phyloP scores from a whole-genome alignment of 2,113 vertebrate species.

The Leptocoma aspasia region DNA sequence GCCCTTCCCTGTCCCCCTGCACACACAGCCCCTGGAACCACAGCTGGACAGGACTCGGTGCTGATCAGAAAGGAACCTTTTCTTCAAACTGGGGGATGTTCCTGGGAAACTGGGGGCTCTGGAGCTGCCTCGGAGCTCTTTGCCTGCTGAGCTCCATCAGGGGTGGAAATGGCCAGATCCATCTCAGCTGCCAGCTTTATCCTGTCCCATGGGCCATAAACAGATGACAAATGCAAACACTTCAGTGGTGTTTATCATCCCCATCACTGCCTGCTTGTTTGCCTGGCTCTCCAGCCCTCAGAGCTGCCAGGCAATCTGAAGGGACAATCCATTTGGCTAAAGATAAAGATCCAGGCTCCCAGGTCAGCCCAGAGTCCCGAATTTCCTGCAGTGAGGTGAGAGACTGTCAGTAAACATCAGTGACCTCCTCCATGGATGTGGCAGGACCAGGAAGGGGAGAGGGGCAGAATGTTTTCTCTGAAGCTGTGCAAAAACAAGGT shows the following conservation, averaged over 20 bases:
- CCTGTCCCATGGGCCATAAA: conserved; percentile 19
- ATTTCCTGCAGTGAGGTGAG: neutral
- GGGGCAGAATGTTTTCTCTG: neutral
- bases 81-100: neutral
- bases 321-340: neutral
- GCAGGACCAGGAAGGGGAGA: neutral
- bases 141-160: neutral
- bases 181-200: neutral
- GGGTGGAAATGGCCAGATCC: neutral
- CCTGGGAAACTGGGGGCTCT: neutral
- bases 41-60: neutral
- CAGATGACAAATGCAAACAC: conserved; percentile 32
- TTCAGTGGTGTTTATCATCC: conserved; percentile 24
- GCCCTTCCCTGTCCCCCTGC: neutral
- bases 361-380: neutral
- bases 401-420: neutral
- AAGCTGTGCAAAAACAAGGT: neutral
- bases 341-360: neutral
- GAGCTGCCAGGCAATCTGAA: neutral
- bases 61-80: neutral
- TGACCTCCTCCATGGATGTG: neutral
- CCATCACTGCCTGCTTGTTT: conserved; percentile 16
- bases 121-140: neutral
- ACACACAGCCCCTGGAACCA: rapidly evolving
- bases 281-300: neutral